These are phyloP conservation scores for Chondrilla cf. caribensis DNA, from an alignment of 37 sponge, comb jelly and placozoan species.

Conservation along the genomic window DNA sequence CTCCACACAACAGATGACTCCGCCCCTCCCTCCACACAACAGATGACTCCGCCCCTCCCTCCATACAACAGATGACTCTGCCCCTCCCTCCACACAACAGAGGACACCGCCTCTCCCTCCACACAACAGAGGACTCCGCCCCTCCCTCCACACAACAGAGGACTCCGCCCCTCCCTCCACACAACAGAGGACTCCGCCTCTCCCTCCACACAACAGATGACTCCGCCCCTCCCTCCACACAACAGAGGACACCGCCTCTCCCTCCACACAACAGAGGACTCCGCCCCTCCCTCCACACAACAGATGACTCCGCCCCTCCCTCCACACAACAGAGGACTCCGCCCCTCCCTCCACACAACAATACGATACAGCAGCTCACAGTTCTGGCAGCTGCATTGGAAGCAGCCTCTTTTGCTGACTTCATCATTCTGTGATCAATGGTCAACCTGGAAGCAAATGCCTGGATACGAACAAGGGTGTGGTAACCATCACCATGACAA, in stretches of 20 bases:
- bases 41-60: background rate
- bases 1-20: background rate
- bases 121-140: no score
- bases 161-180: background rate
- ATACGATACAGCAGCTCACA: no score
- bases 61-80: background rate
- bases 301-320: no score
- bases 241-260: background rate
- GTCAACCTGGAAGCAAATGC: slow-evolving; percentile 27
- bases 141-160: no score
- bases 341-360: background rate
- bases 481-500: no score
- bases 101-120: background rate
- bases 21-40: no score
- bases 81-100: background rate
- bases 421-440: slow-evolving; percentile 39
- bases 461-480: slow-evolving; percentile 2
- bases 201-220: no score
- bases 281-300: background rate
- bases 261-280: no score
- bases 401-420: slow-evolving; percentile 51
- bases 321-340: no score
- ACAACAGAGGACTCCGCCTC: no score
- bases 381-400: slow-evolving; percentile 38
- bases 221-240: background rate